Conservation (phyloP, 1,140 invertebrate species). For the Scaptomyza hsui region DNA sequence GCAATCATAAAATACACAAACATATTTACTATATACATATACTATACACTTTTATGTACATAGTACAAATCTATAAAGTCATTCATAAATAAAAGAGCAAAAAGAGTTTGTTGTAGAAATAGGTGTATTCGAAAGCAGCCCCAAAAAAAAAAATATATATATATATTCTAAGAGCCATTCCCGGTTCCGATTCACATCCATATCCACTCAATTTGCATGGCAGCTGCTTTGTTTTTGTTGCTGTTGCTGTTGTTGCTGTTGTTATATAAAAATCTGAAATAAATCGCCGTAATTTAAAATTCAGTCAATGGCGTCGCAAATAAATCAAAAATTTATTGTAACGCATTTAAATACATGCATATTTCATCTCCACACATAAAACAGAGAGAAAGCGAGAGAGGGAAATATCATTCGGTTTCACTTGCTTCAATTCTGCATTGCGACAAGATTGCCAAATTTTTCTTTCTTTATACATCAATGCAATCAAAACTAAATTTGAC, state of each 20-base stretch:
- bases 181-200: slow-evolving; percentile 14
- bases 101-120: slow-evolving; percentile 32
- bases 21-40: background rate
- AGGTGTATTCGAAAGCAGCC: slow-evolving; percentile 22
- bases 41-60: slow-evolving; percentile 9
- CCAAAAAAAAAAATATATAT: background rate
- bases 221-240: slow-evolving; percentile 54
- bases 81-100: slow-evolving; percentile 18
- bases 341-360: slow-evolving; percentile 78
- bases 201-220: slow-evolving; percentile 59
- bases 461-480: too few relatives aligned
- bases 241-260: slow-evolving; percentile 14
- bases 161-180: slow-evolving; percentile 29
- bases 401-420: slow-evolving; percentile 4
- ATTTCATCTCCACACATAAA: slow-evolving; percentile 62
- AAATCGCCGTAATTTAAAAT: slow-evolving; percentile 78
- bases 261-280: slow-evolving; percentile 68
- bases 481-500: too few relatives aligned
- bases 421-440: background rate
- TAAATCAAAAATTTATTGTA: slow-evolving; percentile 81
- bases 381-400: background rate
- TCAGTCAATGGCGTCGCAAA: slow-evolving; percentile 80
- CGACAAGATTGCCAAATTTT: too few relatives aligned
- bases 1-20: slow-evolving; percentile 36
- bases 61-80: slow-evolving; percentile 17